Conservation (phyloP, 2,113 vertebrate species). For the Ranitomeya imitator region DNA sequence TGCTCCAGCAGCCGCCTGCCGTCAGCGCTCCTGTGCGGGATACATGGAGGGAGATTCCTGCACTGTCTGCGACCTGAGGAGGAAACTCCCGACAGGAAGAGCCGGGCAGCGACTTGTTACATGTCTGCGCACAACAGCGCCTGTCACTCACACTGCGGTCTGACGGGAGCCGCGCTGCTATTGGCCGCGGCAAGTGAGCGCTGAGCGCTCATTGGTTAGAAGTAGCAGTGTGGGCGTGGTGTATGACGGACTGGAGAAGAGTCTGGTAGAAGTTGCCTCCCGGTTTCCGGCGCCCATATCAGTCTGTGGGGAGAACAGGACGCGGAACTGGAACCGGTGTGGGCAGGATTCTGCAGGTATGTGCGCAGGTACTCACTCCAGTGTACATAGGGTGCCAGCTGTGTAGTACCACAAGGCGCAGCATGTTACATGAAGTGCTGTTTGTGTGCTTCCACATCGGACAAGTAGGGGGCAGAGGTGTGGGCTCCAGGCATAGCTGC, state of each 20-base stretch:
- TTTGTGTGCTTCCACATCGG: background rate
- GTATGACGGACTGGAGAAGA: background rate
- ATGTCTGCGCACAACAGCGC: background rate
- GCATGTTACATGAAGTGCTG: background rate
- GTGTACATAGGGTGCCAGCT: background rate
- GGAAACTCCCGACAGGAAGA: too few relatives aligned
- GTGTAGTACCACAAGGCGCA: background rate
- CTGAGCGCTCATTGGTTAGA: background rate
- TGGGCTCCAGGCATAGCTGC: too few relatives aligned
- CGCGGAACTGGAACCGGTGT: background rate
- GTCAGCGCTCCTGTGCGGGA: too few relatives aligned
- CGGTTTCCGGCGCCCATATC: background rate
- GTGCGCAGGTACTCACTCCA: background rate
- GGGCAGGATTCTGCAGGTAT: background rate
- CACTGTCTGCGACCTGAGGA: too few relatives aligned
- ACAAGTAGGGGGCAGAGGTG: too few relatives aligned
- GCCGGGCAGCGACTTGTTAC: background rate
- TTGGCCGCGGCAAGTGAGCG: background rate
- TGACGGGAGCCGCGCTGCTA: background rate
- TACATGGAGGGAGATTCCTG: too few relatives aligned
- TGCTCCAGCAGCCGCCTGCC: too few relatives aligned
- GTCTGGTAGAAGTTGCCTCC: conserved; percentile 3
- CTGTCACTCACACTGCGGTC: background rate
- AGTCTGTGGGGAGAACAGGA: background rate
- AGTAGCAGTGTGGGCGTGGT: conserved; percentile 15